Conservation (phyloP, 2,113 vertebrate species). For the Glaucidium brasilianum region DNA sequence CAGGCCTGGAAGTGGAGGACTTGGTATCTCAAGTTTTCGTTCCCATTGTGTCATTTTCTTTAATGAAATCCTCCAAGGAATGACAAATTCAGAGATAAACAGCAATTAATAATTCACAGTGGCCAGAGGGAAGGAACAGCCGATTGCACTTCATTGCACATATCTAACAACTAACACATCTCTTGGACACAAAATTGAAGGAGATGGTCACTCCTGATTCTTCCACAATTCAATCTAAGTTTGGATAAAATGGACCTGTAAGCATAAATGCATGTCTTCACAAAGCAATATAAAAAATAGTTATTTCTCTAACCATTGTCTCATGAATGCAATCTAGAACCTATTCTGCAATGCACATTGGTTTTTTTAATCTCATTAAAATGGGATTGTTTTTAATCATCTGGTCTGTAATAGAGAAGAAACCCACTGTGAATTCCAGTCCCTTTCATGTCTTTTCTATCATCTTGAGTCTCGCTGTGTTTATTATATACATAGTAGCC, state of each 20-base stretch:
- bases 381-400: background rate
- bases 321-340: background rate
- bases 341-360: background rate
- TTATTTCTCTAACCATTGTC: background rate
- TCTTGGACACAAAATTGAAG: background rate
- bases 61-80: conserved; percentile 30
- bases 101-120: conserved; percentile 56
- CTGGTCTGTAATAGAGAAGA: background rate
- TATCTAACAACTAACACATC: background rate
- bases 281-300: background rate
- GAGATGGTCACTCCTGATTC: background rate
- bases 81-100: conserved; percentile 33
- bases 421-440: background rate
- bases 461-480: background rate
- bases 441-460: background rate
- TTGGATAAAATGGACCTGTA: background rate
- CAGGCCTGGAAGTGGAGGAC: background rate
- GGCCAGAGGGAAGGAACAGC: conserved; percentile 13
- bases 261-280: background rate
- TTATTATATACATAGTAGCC: background rate
- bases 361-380: background rate
- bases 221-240: background rate
- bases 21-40: background rate
- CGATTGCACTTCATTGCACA: background rate
- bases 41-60: background rate